Conservation (phyloP, 2,797 vertebrate genomes). For the Triplophysa bombifrons region DNA sequence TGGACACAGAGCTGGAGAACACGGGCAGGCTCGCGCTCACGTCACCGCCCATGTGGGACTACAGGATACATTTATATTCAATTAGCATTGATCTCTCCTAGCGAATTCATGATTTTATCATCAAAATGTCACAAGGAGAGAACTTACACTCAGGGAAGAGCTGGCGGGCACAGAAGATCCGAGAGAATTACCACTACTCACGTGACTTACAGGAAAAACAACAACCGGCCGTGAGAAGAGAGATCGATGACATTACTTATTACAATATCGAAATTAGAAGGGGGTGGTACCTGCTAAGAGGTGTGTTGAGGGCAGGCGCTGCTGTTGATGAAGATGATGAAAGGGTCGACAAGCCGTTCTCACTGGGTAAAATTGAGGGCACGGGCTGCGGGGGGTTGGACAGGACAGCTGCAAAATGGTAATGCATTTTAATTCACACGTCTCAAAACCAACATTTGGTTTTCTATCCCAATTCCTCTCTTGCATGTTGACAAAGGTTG, state of each 20-base stretch:
- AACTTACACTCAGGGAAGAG: conserved; percentile 84
- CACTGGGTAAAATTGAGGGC: conserved; percentile 78
- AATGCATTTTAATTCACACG: background rate
- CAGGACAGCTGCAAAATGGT: conserved; percentile 72
- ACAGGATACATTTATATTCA: conserved; percentile 20
- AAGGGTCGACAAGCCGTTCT: conserved; percentile 74
- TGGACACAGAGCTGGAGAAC: conserved; percentile 68
- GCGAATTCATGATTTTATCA: background rate
- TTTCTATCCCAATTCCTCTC: background rate
- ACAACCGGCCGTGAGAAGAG: background rate
- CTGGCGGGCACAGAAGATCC: conserved; percentile 76
- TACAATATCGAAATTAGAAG: background rate
- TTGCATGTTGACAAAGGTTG: too few species aligned
- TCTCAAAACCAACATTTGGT: too few species aligned
- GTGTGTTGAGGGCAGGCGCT: conserved; percentile 77
- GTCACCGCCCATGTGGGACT: conserved; percentile 76
- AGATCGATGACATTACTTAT: background rate
- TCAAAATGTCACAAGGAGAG: background rate
- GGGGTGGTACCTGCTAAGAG: conserved; percentile 84
- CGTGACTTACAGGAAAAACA: conserved; percentile 69
- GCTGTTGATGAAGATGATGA: conserved; percentile 76
- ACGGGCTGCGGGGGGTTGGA: conserved; percentile 80
- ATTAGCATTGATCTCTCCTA: background rate
- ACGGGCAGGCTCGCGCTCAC: conserved; percentile 72
- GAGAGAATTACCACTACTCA: conserved; percentile 81